phyloP scores from a whole-genome alignment of 1,140 invertebrate species.

The Ips typographus region DNA sequence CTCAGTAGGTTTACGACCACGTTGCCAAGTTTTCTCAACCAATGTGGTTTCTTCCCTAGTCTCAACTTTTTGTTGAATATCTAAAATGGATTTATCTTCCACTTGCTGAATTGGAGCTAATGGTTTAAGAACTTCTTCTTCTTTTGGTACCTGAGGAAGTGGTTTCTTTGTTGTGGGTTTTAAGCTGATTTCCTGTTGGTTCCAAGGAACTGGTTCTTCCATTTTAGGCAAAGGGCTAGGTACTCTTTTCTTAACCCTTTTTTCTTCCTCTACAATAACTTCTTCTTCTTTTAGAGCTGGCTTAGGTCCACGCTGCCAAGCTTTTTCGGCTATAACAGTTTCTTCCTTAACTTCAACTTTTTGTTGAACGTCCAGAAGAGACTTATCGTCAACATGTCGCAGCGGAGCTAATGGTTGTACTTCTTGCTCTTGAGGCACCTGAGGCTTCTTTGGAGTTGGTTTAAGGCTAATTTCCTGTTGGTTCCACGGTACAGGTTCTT shows the following conservation, averaged over 20 bases:
- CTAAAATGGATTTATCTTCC: conserved; percentile 7
- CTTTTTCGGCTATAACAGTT: not conserved
- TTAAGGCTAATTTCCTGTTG: conserved; percentile 53
- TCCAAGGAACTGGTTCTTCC: conserved; percentile 49
- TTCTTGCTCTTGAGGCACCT: conserved; percentile 22
- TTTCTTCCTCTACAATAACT: not conserved
- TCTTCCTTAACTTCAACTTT: conserved; percentile 1
- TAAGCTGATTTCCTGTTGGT: conserved; percentile 47
- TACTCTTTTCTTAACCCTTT: no score
- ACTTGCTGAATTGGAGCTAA: conserved; percentile 11
- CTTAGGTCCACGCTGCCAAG: not conserved
- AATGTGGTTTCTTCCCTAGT: not conserved
- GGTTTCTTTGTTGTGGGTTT: no score
- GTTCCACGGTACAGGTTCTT: conserved; percentile 50
- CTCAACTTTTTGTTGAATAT: not conserved
- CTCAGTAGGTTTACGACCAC: conserved; percentile 43
- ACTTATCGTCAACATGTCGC: conserved; percentile 24
- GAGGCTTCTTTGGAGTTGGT: conserved; percentile 30
- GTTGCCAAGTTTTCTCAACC: not conserved
- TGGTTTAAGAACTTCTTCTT: not conserved
- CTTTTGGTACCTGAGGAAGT: not conserved
- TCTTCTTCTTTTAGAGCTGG: not conserved
- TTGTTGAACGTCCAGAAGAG: not conserved
- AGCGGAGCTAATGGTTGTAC: not conserved
- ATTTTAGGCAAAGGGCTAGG: not conserved